Evolutionary conservation across 2,888 invertebrate species (phyloP), one percentile per base, ranked within the genome.

Genomic region (Brenthis ino): DNA sequence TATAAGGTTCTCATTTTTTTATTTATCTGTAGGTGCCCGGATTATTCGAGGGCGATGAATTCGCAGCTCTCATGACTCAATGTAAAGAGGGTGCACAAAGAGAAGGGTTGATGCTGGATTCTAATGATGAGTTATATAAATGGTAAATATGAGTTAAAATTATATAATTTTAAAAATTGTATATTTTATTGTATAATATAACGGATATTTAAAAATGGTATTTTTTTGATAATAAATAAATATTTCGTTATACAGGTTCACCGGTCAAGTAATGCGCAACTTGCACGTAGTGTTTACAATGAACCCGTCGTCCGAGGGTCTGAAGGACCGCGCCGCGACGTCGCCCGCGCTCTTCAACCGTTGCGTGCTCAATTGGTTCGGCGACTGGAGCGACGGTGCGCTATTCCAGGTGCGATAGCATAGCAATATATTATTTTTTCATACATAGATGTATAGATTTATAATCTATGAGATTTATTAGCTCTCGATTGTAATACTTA

Each of bases 261-360:
- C 99, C 0, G 98, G 98, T 37, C 97, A 99, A 95, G 99, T 99
- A 51, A 99, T 99, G 98, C 96, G 97, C 73, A 99, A 99, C 88
- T 94, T 99, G 61, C 99, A 99, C 90, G 99, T 99, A 12, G 99
- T 99, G 57, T 99, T 99, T 92, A 99, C 99, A 0, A 99, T 99
- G 99, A 99, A 99, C 93, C 99, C 99, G 11, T 99, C 98, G 0
- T 98, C 99, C 0, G 99, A 99, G 83, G 99, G 99, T 0, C 94
- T 99, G 56, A 99, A 99, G 88, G 99, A 99, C 90, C 95, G 99
- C 73, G 99, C 99, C 0, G 98, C 99, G 12, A 99, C 99, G 0
- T 99, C 99, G 6, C 99, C 99, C 47, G 99, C 99, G 5, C 94
- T 99, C 68, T 99, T 99, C 94, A 99, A 99, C 94, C 95, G 99